A percentile compares a stretch with the other conserved stretches of the same genome.
phyloP scores from a whole-genome alignment of 2,888 invertebrate species.

The Isotomurus palustris region DNA sequence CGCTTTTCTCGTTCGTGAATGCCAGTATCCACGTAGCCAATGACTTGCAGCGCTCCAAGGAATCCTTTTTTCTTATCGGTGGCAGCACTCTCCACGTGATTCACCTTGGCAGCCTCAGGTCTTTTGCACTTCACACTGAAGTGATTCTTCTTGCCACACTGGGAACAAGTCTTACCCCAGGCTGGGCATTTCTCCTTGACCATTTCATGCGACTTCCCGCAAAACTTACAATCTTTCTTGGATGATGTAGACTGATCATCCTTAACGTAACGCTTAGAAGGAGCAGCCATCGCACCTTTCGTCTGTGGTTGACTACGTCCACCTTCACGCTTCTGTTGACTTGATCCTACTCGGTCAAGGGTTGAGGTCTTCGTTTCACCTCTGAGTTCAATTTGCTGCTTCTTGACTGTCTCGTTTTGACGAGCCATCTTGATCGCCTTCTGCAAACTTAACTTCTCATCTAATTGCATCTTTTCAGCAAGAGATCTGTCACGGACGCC shows the following conservation, averaged over 20 bases:
- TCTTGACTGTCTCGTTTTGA: slow-evolving; percentile 16
- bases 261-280: too few species aligned
- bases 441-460: slow-evolving; percentile 15
- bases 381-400: slow-evolving; percentile 6
- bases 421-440: slow-evolving; percentile 14
- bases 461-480: slow-evolving; percentile 28
- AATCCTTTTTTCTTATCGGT: neutral
- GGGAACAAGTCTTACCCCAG: slow-evolving; percentile 13
- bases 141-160: slow-evolving; percentile 23
- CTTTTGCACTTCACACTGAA: slow-evolving; percentile 21
- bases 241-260: too few species aligned
- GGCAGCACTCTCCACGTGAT: neutral
- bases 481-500: slow-evolving; percentile 30
- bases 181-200: slow-evolving; percentile 17
- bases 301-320: too few species aligned
- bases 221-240: slow-evolving; percentile 4
- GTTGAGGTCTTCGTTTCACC: slow-evolving; percentile 38
- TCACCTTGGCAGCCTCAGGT: neutral
- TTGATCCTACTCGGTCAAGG: slow-evolving; percentile 15
- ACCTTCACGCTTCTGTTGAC: neutral
- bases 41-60: neutral
- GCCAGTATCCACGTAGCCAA: neutral
- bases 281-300: too few species aligned
- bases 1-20: neutral
- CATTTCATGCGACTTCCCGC: neutral